Evolutionary conservation across 2,888 invertebrate genomes (phyloP).

Genomic region (Liodrosophila aerea): DNA sequence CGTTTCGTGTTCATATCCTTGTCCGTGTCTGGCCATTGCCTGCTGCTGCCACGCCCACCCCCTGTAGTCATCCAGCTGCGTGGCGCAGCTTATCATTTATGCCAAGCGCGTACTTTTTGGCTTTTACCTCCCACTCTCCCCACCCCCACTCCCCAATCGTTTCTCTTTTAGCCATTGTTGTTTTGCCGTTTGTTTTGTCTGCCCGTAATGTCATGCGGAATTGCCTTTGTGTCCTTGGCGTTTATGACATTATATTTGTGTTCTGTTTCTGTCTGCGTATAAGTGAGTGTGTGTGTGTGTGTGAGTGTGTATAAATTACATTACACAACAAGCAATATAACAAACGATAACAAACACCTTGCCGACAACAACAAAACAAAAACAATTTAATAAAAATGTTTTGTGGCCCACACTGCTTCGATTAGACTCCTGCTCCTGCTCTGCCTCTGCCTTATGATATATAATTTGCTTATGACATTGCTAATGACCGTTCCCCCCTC

Average conservation of each 20-base stretch:
- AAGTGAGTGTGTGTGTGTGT: conserved; percentile 22
- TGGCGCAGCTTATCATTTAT: conserved; percentile 70
- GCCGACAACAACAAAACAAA: conserved; percentile 34
- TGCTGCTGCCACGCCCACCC: conserved; percentile 2
- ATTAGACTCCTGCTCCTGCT: conserved; percentile 32
- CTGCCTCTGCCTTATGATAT: conserved; percentile 41
- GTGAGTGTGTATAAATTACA: conserved; percentile 66
- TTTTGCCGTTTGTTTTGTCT: conserved; percentile 68
- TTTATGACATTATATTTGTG: conserved; percentile 73
- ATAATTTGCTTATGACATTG: conserved; percentile 56
- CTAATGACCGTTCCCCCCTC: conserved; percentile 45
- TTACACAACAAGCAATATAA: conserved; percentile 76
- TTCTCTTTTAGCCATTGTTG: conserved; percentile 34
- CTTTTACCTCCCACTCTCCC: conserved; percentile 42
- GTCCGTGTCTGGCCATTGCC: conserved; percentile 43
- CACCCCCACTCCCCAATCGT: neutral
- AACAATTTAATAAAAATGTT: conserved; percentile 64
- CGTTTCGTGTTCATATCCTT: conserved; percentile 11
- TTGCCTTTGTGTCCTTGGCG: conserved; percentile 74
- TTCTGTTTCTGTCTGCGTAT: conserved; percentile 22
- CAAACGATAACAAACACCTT: conserved; percentile 77
- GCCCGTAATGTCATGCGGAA: conserved; percentile 70
- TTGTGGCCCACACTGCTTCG: conserved; percentile 4
- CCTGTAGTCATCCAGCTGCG: conserved; percentile 49
- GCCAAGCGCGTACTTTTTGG: conserved; percentile 74